Base-by-base conservation (phyloP, 1,140 invertebrate species). In the Andrena cerasifolii region DNA sequence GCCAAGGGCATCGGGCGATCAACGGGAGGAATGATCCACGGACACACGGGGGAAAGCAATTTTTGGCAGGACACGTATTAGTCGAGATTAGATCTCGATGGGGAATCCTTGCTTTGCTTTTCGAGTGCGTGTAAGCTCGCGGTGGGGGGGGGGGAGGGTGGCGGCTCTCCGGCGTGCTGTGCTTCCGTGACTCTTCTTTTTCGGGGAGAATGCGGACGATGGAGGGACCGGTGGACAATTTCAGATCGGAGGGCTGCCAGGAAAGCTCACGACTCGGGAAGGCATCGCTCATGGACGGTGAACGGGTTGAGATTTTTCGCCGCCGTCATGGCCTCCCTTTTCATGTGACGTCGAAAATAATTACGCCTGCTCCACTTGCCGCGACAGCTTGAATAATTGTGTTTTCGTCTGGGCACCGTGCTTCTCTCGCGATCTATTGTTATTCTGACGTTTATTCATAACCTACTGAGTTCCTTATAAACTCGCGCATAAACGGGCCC, bases 11-110 rank as follows among this genome's bases (percentile, higher is more conserved):
- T 56, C 58, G 16, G 53, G 28, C 40, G 18, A 76, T 40, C 51
- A n/a, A 21, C 49, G 28, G 10, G 7, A 28, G 26, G 51, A 36
- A 54, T 45, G 62, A 75, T 75, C 51, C 61, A 33, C 58, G 21
- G 18, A 54, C 54, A 16, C 26, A 4, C 12, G 7, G 43, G 21
- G 18, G 12, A n/a, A 76, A 56, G 63, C 53, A 67, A 56, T 67
- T 76, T 68, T 68, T 76, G 65, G 31, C 73, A 68, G 65, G 58
- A 68, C 49, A 68, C 53, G 65, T 68, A 76, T 76, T 59, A 59
- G 31, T 8, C 7, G 12, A 51, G 73, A 76, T 76, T 59, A 59
- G 18, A 76, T 76, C 73, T 76, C 36, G 51, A 58, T 47, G 53
- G 36, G 24, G 21, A 21, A n/a, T 36, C 31, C 28, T 62, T 31